Percentiles rank a stretch among this genome's conserved stretches.
Evolutionary conservation across 2,888 invertebrate species (phyloP).

Genomic region (Halictus ligatus): DNA sequence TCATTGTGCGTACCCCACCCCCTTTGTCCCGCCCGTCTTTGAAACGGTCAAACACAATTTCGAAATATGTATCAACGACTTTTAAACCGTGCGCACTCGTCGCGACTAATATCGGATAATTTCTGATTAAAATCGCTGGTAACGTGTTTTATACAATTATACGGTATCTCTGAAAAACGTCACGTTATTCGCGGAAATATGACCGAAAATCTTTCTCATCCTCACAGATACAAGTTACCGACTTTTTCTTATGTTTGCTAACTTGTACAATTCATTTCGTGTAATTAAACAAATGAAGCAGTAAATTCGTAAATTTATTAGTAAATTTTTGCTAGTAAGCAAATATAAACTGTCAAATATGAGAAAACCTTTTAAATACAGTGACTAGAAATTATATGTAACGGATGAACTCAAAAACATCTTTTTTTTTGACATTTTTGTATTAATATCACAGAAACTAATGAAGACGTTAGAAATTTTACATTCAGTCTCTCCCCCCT

Average conservation of each 20-base stretch:
- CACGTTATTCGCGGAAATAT: not conserved
- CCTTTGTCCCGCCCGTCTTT: not conserved
- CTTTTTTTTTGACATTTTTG: too few relatives aligned
- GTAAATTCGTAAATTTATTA: too few relatives aligned
- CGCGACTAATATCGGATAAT: not conserved
- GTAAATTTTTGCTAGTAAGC: too few relatives aligned
- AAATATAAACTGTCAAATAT: too few relatives aligned
- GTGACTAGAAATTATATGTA: too few relatives aligned
- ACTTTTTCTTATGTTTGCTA: not conserved
- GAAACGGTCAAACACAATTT: not conserved
- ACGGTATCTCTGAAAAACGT: not conserved
- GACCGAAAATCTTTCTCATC: not conserved
- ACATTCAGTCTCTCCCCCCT: too few relatives aligned
- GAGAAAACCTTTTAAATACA: too few relatives aligned
- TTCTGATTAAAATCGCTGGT: not conserved
- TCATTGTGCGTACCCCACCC: not conserved
- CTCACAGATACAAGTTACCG: not conserved
- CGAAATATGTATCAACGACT: not conserved
- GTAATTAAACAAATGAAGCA: not conserved
- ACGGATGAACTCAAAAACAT: too few relatives aligned
- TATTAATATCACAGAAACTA: not conserved
- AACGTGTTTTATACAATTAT: not conserved
- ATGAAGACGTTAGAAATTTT: too few relatives aligned
- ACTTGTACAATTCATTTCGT: not conserved
- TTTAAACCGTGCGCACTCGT: not conserved